These are phyloP conservation scores for Yponomeuta evonymella DNA, from an alignment of 2,888 invertebrate genomes.

Conservation along the genomic window DNA sequence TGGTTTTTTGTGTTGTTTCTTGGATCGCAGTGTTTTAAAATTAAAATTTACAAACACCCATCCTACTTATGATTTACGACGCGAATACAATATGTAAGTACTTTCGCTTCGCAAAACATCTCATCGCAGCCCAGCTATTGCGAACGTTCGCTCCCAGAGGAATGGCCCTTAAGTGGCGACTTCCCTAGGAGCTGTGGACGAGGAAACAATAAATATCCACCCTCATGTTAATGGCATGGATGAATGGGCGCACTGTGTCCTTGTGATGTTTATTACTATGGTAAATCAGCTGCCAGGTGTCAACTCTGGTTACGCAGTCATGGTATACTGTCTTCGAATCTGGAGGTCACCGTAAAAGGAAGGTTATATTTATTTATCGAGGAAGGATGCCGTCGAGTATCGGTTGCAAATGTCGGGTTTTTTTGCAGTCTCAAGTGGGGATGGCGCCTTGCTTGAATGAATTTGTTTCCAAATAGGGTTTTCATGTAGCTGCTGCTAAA, in stretches of 20 bases:
- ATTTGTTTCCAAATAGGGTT: no score
- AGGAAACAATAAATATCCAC: conserved; percentile 20
- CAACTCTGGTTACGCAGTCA: background rate
- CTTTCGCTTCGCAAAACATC: no score
- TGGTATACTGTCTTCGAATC: background rate
- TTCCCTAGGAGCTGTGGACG: background rate
- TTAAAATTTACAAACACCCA: no score
- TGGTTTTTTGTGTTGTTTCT: no score
- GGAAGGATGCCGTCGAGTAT: background rate
- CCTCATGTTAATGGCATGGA: background rate
- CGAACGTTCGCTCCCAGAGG: background rate
- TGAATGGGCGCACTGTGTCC: background rate
- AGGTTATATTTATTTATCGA: background rate
- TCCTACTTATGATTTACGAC: no score
- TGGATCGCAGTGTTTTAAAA: no score
- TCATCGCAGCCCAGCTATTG: background rate
- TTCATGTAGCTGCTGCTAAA: no score
- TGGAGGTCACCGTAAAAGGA: background rate
- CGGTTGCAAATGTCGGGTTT: background rate
- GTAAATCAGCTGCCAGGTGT: background rate
- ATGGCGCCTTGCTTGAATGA: no score
- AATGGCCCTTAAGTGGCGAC: background rate
- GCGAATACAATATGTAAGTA: no score
- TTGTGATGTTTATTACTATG: background rate
- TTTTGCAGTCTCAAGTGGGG: background rate